Evolutionary conservation across 2,113 vertebrate genomes (phyloP).

Genomic region (Neoarius graeffei): DNA sequence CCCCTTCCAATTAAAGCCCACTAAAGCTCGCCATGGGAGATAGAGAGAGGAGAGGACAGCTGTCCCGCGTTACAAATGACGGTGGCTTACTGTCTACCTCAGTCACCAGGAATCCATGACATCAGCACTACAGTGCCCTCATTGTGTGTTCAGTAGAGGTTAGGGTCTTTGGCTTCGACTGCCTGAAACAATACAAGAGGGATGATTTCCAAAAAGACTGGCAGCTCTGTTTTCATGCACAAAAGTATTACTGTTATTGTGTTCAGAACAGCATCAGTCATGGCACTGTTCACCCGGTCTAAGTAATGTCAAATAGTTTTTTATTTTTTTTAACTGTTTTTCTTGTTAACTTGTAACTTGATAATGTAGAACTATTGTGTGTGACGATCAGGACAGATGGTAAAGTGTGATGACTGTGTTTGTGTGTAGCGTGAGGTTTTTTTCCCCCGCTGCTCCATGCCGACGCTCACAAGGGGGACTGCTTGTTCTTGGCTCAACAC

Average conservation of each 20-base stretch:
- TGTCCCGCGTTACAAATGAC: conserved; percentile 64
- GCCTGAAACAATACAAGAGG: conserved; percentile 27
- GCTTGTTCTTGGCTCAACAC: conserved; percentile 65
- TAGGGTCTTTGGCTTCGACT: conserved; percentile 7
- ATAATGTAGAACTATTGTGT: conserved; percentile 1
- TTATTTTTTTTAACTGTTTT: background rate
- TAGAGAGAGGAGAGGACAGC: conserved; percentile 63
- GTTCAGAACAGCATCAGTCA: conserved; percentile 11
- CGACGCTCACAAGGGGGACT: conserved; percentile 59
- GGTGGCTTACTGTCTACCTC: conserved; percentile 54
- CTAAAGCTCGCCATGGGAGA: conserved; percentile 52
- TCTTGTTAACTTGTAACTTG: background rate
- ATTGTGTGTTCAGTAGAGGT: conserved; percentile 36
- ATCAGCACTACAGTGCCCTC: conserved; percentile 56
- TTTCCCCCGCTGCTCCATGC: conserved; percentile 31
- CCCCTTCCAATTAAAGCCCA: conserved; percentile 59
- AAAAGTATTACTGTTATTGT: conserved; percentile 1
- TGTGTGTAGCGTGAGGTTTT: background rate
- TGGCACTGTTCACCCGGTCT: background rate
- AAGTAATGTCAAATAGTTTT: background rate
- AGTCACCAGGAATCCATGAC: conserved; percentile 71
- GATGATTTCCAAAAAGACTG: background rate
- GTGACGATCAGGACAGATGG: conserved; percentile 17
- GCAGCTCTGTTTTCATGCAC: conserved; percentile 18
- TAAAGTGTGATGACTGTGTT: conserved; percentile 32